Percentiles rank a stretch among this genome's conserved stretches.
Evolutionary conservation across 2,797 vertebrate genomes (phyloP).

Genomic region (Astyanax mexicanus): DNA sequence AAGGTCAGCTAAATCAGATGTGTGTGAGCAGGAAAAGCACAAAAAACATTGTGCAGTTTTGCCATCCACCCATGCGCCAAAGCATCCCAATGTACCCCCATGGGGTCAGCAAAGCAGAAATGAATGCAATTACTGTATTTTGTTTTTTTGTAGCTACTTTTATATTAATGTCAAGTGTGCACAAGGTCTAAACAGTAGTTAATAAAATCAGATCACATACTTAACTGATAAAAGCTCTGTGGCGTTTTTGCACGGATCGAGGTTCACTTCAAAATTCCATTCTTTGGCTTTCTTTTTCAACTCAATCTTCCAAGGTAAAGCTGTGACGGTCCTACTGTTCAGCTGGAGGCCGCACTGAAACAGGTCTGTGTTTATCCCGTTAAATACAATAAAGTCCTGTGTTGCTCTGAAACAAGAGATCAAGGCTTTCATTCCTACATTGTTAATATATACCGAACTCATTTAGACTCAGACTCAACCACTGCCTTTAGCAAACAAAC

Average conservation of each 20-base stretch:
- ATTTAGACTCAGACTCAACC: too few relatives aligned
- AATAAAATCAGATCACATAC: conserved; percentile 59
- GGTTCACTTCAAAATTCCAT: conserved; percentile 69
- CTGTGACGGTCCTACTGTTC: conserved; percentile 60
- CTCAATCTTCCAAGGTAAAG: conserved; percentile 72
- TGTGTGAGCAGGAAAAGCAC: too few relatives aligned
- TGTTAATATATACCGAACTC: too few relatives aligned
- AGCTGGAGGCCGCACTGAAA: conserved; percentile 78
- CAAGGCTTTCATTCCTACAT: neutral
- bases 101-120: too few relatives aligned
- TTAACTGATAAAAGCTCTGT: conserved; percentile 67
- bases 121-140: too few relatives aligned
- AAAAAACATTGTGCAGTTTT: too few relatives aligned
- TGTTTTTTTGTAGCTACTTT: too few relatives aligned
- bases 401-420: conserved; percentile 63
- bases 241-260: conserved; percentile 64
- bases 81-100: too few relatives aligned
- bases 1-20: too few relatives aligned
- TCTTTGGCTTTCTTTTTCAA: conserved; percentile 69
- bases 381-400: conserved; percentile 75
- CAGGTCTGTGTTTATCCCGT: conserved; percentile 80
- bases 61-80: too few relatives aligned
- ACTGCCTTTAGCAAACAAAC: too few relatives aligned
- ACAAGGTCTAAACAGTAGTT: neutral
- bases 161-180: neutral